Conservation (phyloP, 2,888 invertebrate species). For the Pomacea canaliculata region DNA sequence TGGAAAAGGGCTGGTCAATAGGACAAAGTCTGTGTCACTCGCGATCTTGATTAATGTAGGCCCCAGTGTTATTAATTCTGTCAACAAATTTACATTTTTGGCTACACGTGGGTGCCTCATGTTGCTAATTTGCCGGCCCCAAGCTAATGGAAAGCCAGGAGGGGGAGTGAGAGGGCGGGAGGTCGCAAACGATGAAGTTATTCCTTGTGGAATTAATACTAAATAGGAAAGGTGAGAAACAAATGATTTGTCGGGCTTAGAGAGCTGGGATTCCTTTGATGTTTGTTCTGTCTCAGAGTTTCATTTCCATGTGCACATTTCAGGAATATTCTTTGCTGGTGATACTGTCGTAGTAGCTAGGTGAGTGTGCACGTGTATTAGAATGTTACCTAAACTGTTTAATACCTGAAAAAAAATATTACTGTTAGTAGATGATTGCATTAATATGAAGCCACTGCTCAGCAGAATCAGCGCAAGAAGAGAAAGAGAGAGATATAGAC, state of each 20-base stretch:
- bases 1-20: slow-evolving; percentile 19
- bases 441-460: too few species aligned
- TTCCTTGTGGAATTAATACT: slow-evolving; percentile 7
- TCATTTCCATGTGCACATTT: too few species aligned
- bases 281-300: not conserved
- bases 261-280: not conserved
- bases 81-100: slow-evolving; percentile 20
- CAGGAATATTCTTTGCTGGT: too few species aligned
- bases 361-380: too few species aligned
- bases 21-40: slow-evolving; percentile 27
- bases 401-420: too few species aligned
- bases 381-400: too few species aligned
- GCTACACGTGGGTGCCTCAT: not conserved
- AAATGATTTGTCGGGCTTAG: not conserved
- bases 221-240: not conserved
- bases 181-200: not conserved
- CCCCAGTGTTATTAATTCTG: slow-evolving; percentile 26
- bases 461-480: too few species aligned
- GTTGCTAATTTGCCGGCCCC: slow-evolving; percentile 18
- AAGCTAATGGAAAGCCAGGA: not conserved
- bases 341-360: too few species aligned
- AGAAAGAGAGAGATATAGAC: not conserved
- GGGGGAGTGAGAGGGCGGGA: slow-evolving; percentile 1
- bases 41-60: slow-evolving; percentile 26
- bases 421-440: too few species aligned